Base-by-base conservation (phyloP, 2,113 vertebrate species). In the Catharus minimus region DNA sequence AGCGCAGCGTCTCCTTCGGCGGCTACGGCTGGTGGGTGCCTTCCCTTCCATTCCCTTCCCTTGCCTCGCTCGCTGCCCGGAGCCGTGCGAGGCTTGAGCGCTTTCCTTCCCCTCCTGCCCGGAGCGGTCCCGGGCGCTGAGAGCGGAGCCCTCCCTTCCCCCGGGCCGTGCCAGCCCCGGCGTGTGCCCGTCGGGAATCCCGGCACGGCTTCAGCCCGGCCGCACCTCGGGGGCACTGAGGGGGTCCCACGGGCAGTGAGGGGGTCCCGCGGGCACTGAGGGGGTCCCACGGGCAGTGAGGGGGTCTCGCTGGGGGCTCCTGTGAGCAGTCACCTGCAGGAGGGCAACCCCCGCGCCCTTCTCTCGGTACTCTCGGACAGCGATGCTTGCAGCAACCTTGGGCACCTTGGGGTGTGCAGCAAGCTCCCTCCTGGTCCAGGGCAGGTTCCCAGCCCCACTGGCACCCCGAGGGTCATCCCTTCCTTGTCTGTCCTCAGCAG, bases 1-100 rank as follows among this genome's bases (percentile, higher is more conserved):
- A 98, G 89, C 98, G 99, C 96, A 99, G 99, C 23, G 97, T 99
- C 94, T 99, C 99, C 60, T 99, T 99, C 85, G 98, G 98, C 77
- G 99, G 99, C 91, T 99, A 98, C 5, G 98, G 98, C 97, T 98
- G 99, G 99, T 99, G 98, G 86, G 98, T 98, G 89, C 87, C 72
- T 44, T 53, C 43, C 11, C 49, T 27, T 50, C 26, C 47, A 24
- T 26, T 15, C 49, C 49, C 47, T 49, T 44, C 30, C 32, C 26
- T 27, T 22, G 1, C 15, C 38, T 20, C 20, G 3, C 43, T 15
- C 0, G 5, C 39, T 17, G 4, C 58, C 0, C 7, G 21, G 13
- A 26, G 68, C 86, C 4, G 0, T 2, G 4, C 0, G 3, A 10
- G 79, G 58, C 49, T 41, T 12, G 44, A 5, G 44, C 23, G 26